These are phyloP conservation scores for Acrocephalus arundinaceus DNA, from an alignment of 2,113 vertebrate genomes.

Conservation along the genomic window DNA sequence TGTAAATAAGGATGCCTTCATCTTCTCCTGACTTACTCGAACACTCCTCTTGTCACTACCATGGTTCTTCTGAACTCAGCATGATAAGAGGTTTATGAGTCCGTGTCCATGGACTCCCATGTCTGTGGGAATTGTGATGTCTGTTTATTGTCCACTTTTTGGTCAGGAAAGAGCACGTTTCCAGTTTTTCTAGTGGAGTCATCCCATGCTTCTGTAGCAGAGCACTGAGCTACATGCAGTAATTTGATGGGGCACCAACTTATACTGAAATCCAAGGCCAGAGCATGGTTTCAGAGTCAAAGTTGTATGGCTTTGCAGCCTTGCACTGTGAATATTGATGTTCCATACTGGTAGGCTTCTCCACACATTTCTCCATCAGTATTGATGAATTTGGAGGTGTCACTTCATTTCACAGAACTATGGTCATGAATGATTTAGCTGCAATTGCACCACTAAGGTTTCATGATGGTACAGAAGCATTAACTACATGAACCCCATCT, in stretches of 20 bases:
- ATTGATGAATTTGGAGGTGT: not conserved
- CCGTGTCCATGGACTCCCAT: rapidly evolving
- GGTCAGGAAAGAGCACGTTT: not conserved
- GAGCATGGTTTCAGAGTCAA: not conserved
- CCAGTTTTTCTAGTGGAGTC: not conserved
- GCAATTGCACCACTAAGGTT: not conserved
- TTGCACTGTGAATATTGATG: not conserved
- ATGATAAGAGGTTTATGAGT: not conserved
- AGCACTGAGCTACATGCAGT: not conserved
- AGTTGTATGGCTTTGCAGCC: not conserved
- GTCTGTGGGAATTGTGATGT: not conserved
- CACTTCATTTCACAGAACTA: not conserved
- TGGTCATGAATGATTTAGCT: not conserved
- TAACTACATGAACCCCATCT: not conserved
- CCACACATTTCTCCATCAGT: not conserved
- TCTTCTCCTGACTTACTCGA: not conserved
- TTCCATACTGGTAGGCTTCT: not conserved
- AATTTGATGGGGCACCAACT: not conserved
- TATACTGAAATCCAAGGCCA: not conserved
- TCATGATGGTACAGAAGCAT: not conserved
- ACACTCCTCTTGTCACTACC: not conserved
- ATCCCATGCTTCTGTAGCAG: not conserved
- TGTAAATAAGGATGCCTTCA: not conserved
- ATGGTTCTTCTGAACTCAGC: not conserved
- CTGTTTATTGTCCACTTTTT: not conserved